Percentiles rank a stretch among this genome's conserved stretches.
Conservation (phyloP, 1,140 invertebrate species). For the Aphis gossypii region DNA sequence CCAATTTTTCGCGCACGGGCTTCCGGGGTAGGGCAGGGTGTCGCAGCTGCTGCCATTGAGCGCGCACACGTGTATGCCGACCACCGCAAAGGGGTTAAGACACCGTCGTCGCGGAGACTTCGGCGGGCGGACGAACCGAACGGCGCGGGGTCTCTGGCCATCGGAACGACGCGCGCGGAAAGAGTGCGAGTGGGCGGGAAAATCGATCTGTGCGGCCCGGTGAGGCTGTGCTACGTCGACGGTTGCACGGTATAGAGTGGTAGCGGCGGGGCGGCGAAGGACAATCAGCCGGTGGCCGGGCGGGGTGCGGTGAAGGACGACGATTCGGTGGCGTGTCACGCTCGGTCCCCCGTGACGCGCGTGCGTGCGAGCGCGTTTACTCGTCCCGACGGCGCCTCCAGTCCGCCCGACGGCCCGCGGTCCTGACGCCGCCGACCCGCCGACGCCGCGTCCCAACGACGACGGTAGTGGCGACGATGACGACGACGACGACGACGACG, state of each 20-base stretch:
- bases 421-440: conserved; percentile 1
- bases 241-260: neutral
- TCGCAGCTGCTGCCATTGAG: neutral
- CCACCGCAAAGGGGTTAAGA: conserved; percentile 30
- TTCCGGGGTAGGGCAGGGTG: too few species aligned
- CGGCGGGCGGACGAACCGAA: neutral
- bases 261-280: neutral
- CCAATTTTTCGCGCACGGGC: neutral
- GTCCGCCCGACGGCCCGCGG: neutral
- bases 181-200: conserved; percentile 37
- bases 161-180: neutral
- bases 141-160: neutral
- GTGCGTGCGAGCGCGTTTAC: neutral
- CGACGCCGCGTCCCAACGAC: neutral
- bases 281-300: neutral
- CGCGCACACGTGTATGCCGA: neutral
- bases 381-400: conserved; percentile 33
- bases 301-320: neutral
- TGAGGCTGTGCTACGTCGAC: neutral
- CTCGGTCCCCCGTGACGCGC: neutral
- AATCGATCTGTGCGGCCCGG: conserved; percentile 20
- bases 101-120: neutral
- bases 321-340: neutral
- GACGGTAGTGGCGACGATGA: too few species aligned
- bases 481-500: too few species aligned